Evolutionary conservation across 2,888 invertebrate species (phyloP), one percentile per base, ranked within the genome.

Genomic region (Myopa tessellatipennis): DNA sequence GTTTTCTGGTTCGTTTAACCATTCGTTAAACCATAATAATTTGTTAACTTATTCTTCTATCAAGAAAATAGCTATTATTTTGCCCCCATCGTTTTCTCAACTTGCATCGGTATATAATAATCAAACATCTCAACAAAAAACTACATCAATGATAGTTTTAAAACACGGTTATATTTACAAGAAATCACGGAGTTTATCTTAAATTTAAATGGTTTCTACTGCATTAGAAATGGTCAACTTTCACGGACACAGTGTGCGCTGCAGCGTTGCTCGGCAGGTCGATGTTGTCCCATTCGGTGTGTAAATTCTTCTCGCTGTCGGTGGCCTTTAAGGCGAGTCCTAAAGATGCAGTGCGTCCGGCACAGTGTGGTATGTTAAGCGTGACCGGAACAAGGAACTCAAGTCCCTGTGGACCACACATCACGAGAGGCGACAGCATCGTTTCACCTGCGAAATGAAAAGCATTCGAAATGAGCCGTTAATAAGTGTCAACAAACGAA

Each of bases 381-480:
- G 98, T 96, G 85, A 98, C 96, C 74, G 98, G 97, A 87, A 94
- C 92, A 79, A 93, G 90, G 90, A 98, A 98, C 89, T 95, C 94
- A 82, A 97, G 92, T 82, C 98, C 95, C 90, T 96, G 96, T 38
- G 98, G 98, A 80, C 98, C 98, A 91, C 98, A 98, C 95, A 98
- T 97, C 86, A 98, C 97, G 85, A 98, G 91, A 79, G 98, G 98
- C 85, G 96, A 96, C 85, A 98, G 92, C 92, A 98, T 93, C 81
- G 96, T 95, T 92, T 98, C 98, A 93, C 97, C 97, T 97, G 89
- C 10, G 71, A 69, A 40, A n/a, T 45, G 10, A 77, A 34, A 12
- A 60, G 16, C 16, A 60, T 60, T 18, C 16, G 6, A 60, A 60
- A 4, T 60, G 10, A 60, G 60, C 10, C 60, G 5, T 60, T 55